Percentiles rank a stretch among this genome's conserved stretches.
Evolutionary conservation across 1,140 invertebrate species (phyloP).

Genomic region (Samia ricini): DNA sequence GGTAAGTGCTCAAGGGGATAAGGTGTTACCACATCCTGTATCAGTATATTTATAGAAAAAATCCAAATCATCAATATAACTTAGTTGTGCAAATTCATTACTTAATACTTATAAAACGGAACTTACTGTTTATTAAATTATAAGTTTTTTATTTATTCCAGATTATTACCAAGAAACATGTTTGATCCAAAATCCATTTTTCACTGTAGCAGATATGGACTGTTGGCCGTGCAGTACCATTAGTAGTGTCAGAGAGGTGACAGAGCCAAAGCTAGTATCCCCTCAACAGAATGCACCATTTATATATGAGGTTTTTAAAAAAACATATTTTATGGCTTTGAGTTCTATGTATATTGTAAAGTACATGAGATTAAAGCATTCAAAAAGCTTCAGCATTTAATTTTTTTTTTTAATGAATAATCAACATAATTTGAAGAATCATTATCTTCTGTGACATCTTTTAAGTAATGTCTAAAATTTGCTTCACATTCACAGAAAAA

Average conservation of each 20-base stretch:
- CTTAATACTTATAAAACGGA: too few species aligned
- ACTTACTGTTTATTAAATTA: neutral
- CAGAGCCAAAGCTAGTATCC: slow-evolving; percentile 65
- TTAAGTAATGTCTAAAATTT: too few species aligned
- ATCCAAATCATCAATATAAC: too few species aligned
- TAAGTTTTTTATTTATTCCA: slow-evolving; percentile 46
- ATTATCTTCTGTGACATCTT: too few species aligned
- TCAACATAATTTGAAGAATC: too few species aligned
- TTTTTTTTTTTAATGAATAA: too few species aligned
- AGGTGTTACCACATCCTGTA: too few species aligned
- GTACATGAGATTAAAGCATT: neutral
- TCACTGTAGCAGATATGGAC: slow-evolving; percentile 84
- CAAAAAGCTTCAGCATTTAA: neutral
- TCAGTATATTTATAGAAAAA: too few species aligned
- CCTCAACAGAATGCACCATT: slow-evolving; percentile 63
- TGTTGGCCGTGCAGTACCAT: slow-evolving; percentile 87
- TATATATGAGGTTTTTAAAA: slow-evolving; percentile 56
- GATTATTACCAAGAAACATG: slow-evolving; percentile 89
- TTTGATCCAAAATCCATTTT: slow-evolving; percentile 86
- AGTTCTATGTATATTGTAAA: neutral
- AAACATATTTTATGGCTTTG: neutral
- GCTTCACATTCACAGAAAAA: too few species aligned
- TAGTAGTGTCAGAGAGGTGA: slow-evolving; percentile 74
- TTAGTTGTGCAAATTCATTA: too few species aligned
- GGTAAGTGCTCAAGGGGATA: too few species aligned